phyloP scores from a whole-genome alignment of 2,113 vertebrate species.

The Brienomyrus brachyistius region DNA sequence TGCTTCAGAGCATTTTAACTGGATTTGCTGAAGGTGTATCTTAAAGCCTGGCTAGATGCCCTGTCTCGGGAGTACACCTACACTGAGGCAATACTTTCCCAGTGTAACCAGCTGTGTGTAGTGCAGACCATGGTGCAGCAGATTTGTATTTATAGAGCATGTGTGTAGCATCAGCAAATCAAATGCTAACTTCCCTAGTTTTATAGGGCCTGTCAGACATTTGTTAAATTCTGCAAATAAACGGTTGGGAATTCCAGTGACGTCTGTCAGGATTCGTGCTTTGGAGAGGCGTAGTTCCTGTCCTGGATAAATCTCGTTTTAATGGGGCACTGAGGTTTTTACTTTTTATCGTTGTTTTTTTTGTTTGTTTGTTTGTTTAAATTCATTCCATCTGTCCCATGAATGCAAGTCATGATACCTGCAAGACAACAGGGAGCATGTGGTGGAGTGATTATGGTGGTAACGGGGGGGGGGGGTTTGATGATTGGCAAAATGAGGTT shows the following conservation, averaged over 20 bases:
- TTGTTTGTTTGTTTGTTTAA: not conserved
- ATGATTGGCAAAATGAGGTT: not conserved
- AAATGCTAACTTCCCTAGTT: constrained; percentile 9
- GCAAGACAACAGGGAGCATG: not conserved
- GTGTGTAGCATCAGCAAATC: not conserved
- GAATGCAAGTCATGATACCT: not conserved
- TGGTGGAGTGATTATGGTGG: not conserved
- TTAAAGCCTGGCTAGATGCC: not conserved
- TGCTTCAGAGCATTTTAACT: not conserved
- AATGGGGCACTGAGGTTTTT: not conserved
- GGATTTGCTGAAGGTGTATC: not conserved
- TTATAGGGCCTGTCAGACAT: constrained; percentile 18
- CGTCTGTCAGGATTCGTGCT: not conserved
- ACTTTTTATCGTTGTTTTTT: not conserved
- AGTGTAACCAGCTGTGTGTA: not conserved
- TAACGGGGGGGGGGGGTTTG: not conserved
- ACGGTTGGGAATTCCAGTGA: not conserved
- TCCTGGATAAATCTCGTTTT: not conserved
- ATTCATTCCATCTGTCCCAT: not conserved
- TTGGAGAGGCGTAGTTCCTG: not conserved
- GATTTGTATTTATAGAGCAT: constrained; percentile 17
- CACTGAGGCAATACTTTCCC: not conserved
- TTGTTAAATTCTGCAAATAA: not conserved
- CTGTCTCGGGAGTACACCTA: not conserved
- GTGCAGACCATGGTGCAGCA: not conserved